These are phyloP conservation scores for Wasmannia auropunctata DNA, from an alignment of 1,140 invertebrate genomes.

Conservation along the genomic window DNA sequence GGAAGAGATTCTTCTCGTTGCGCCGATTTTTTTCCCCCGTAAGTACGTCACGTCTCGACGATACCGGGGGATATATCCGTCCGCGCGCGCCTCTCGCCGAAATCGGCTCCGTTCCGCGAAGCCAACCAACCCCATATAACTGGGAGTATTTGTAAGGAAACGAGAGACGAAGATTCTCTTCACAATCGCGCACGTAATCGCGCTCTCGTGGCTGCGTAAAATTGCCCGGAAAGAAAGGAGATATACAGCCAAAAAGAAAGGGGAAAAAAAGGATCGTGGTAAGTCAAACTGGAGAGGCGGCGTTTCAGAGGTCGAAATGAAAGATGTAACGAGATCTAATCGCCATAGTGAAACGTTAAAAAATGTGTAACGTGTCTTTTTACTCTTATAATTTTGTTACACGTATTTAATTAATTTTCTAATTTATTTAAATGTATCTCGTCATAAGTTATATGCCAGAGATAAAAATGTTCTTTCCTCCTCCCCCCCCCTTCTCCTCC, in stretches of 20 bases:
- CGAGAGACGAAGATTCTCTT: conserved; percentile 17
- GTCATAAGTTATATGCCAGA: background rate
- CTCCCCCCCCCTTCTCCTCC: no score
- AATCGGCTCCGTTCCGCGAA: conserved; percentile 53
- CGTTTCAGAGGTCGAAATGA: background rate
- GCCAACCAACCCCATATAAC: conserved; percentile 30
- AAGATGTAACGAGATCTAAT: no score
- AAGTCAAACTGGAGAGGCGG: background rate
- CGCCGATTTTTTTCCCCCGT: conserved; percentile 74
- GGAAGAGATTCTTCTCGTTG: conserved; percentile 59
- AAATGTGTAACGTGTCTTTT: background rate
- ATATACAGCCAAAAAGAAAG: background rate
- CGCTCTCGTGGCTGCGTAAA: conserved; percentile 1
- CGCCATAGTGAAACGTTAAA: background rate
- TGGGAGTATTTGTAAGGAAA: conserved; percentile 50
- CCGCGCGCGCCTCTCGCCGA: conserved; percentile 15
- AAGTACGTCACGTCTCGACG: conserved; percentile 78
- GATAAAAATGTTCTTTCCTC: no score
- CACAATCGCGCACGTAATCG: background rate
- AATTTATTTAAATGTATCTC: background rate
- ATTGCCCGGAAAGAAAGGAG: background rate
- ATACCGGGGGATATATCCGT: conserved; percentile 59
- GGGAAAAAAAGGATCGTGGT: background rate
- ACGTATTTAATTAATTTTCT: background rate
- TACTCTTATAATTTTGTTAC: background rate